These are phyloP conservation scores for Aethes cnicana DNA, from an alignment of 2,888 invertebrate species.

Conservation along the genomic window DNA sequence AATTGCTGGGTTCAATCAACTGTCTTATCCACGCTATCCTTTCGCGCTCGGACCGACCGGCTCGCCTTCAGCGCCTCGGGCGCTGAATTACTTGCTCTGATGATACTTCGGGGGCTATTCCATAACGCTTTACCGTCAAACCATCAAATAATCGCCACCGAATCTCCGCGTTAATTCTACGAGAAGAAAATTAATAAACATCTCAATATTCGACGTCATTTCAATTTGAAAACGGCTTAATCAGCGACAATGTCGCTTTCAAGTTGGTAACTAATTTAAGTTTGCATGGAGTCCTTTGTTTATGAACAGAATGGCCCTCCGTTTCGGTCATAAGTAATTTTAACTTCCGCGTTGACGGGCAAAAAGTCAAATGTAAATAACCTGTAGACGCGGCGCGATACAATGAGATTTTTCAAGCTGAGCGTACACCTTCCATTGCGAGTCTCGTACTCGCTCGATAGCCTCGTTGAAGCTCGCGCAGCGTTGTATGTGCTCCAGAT, in stretches of 20 bases:
- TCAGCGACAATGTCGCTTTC: not conserved
- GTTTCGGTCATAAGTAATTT: constrained; percentile 66
- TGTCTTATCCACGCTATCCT: constrained; percentile 56
- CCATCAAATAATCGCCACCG: constrained; percentile 25
- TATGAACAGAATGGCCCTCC: constrained; percentile 47
- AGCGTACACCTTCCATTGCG: constrained; percentile 35
- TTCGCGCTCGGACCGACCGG: constrained; percentile 49
- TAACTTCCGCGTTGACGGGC: constrained; percentile 72
- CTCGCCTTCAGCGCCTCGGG: constrained; percentile 67
- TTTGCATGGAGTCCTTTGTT: not conserved
- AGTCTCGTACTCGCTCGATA: constrained; percentile 39
- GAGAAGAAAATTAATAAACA: constrained; percentile 17
- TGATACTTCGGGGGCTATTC: constrained; percentile 53
- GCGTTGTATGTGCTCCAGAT: constrained; percentile 53
- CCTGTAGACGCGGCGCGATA: constrained; percentile 63
- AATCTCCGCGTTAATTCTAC: constrained; percentile 29
- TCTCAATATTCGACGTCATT: constrained; percentile 17
- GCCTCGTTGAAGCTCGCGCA: not conserved
- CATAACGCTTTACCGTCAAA: constrained; percentile 41
- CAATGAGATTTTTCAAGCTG: constrained; percentile 45
- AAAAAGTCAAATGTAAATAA: constrained; percentile 81
- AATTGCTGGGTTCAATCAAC: no score
- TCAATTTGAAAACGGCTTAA: not conserved
- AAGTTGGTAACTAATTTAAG: constrained; percentile 6
- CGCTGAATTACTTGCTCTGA: constrained; percentile 58